Base-by-base conservation (phyloP, 2,888 invertebrate genomes). In the Drosophila flavopinicola region DNA sequence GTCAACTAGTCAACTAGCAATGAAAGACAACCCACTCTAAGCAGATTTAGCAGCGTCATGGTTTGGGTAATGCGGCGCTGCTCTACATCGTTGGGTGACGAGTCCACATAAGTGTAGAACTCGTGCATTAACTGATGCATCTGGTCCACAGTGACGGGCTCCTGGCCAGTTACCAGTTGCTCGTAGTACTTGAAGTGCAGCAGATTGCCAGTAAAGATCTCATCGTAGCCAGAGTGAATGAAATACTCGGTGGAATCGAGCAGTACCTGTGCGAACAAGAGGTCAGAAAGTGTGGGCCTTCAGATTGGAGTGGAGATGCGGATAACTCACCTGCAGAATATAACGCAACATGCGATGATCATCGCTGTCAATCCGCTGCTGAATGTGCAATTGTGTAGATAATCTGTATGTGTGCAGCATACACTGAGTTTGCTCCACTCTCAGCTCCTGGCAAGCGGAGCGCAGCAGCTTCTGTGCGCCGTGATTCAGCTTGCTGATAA, bases 31-130 rank as follows among this genome's bases (percentile, higher is more conserved):
- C 30, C 13, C 57, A 89, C 90, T 65, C 82, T 79, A 1, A 89
- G 60, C 9, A 89, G 73, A 24, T 78, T 75, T 63, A 89, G 70
- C 11, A 90, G 25, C 2, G 89, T 89, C n/a, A 88, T 39, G 20
- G 71, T 77, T 44, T 85, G 78, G 5, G 89, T 41, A 1, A 89
- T 32, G 1, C 88, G 75, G 3, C 30, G 82, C 70, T 15, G 53
- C 11, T 56, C 41, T 3, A 45, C 11, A 1, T 13, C 20, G 20
- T 29, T 78, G 78, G 78, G 53, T 6, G 66, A 52, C 0, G 77
- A 48, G 3, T 88, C 77, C 0, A 87, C 51, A 42, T 76, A 48
- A 11, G 61, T 66, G 52, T 88, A 89, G 52, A 89, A 89, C 38
- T 82, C 74, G 15, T 76, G 48, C 6, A 90, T 54, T 78, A 89